Percentiles rank a stretch among this genome's conserved stretches.
phyloP scores from a whole-genome alignment of 2,888 invertebrate species.

The Marronus borbonicus region DNA sequence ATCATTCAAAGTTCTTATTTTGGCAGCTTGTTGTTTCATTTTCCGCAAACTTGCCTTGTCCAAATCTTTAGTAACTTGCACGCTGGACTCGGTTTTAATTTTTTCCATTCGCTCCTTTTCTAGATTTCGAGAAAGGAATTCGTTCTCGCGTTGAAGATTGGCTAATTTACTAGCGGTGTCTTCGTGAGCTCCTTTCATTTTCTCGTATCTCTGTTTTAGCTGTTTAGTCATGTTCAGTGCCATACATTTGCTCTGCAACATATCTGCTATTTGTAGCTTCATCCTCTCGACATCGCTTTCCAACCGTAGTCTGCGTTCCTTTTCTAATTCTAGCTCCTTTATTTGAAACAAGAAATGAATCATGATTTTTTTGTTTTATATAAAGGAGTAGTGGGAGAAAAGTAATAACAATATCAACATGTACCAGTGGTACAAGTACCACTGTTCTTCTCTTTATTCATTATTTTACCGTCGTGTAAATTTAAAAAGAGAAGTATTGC shows the following conservation, averaged over 20 bases:
- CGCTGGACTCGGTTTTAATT: slow-evolving; percentile 28
- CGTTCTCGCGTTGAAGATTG: slow-evolving; percentile 52
- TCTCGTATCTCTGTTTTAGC: slow-evolving; percentile 54
- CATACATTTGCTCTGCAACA: slow-evolving; percentile 51
- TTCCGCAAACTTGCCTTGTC: not conserved
- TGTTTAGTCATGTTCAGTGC: slow-evolving; percentile 53
- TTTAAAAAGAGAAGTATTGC: no score
- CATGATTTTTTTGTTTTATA: not conserved
- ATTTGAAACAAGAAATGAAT: not conserved
- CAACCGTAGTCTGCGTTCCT: slow-evolving; percentile 36
- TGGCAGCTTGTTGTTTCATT: slow-evolving; percentile 48
- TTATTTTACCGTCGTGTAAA: no score
- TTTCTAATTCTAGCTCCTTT: slow-evolving; percentile 49
- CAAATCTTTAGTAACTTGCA: slow-evolving; percentile 33
- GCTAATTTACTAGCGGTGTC: slow-evolving; percentile 44
- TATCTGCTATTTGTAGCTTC: slow-evolving; percentile 48
- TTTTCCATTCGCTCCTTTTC: slow-evolving; percentile 47
- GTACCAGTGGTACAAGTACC: not conserved
- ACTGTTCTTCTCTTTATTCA: no score
- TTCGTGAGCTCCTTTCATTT: slow-evolving; percentile 37
- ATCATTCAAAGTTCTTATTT: slow-evolving; percentile 52
- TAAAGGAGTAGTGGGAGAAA: not conserved
- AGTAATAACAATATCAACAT: not conserved
- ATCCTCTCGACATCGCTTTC: slow-evolving; percentile 50
- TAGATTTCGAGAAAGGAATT: slow-evolving; percentile 48